Conservation (phyloP, 2,113 vertebrate genomes). For the Pseudopodoces humilis region DNA sequence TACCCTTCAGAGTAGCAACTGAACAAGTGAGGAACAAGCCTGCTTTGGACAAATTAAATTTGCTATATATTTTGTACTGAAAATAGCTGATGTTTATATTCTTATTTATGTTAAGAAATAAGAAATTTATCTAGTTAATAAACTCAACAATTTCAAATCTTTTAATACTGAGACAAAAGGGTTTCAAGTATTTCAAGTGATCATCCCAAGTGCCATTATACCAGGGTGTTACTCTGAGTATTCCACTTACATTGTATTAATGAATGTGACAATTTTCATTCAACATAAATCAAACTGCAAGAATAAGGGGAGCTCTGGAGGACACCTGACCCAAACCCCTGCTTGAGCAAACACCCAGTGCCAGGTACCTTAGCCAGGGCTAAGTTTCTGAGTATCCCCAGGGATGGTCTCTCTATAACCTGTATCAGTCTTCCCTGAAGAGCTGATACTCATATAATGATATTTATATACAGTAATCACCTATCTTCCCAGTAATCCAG, state of each 20-base stretch:
- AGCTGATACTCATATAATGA: accelerated
- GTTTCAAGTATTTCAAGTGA: neutral
- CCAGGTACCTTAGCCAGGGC: neutral
- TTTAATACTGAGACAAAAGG: neutral
- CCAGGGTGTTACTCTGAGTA: neutral
- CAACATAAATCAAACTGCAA: neutral
- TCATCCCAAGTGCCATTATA: neutral
- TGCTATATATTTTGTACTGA: neutral
- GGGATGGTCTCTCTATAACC: accelerated
- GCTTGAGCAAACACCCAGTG: neutral
- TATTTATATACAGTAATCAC: neutral
- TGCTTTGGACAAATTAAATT: neutral
- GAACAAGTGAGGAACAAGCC: neutral
- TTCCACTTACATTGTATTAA: neutral
- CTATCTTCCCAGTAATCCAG: neutral
- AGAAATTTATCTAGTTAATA: neutral
- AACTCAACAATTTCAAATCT: neutral
- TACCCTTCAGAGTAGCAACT: neutral
- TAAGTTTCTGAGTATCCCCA: neutral
- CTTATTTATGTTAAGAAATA: neutral
- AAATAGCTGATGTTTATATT: neutral
- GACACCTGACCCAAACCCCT: neutral
- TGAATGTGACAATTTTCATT: neutral
- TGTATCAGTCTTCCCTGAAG: neutral
- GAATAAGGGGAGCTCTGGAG: neutral